phyloP scores from a whole-genome alignment of 2,113 vertebrate species.

The Desmodus rotundus region DNA sequence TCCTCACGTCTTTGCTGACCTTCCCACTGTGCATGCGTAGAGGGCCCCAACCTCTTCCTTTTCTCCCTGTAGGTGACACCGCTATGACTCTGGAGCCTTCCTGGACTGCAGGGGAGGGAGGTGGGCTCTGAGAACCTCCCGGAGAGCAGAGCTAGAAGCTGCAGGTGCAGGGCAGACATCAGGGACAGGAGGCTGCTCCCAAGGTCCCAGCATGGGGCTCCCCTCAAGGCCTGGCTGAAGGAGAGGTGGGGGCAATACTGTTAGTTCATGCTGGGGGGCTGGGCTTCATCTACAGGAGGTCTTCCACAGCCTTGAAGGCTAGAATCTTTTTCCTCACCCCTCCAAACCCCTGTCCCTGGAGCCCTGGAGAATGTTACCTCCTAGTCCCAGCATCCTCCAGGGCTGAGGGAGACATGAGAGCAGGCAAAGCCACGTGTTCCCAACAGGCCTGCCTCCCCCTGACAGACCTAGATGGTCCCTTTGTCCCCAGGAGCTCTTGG shows the following conservation, averaged over 20 bases:
- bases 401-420: neutral
- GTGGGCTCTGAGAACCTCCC: neutral
- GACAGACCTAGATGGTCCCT: neutral
- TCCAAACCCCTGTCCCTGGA: neutral
- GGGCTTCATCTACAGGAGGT: neutral
- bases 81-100: neutral
- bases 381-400: neutral
- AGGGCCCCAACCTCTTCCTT: neutral
- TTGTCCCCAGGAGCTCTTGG: neutral
- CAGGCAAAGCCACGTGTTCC: neutral
- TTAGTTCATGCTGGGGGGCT: neutral
- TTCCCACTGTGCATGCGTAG: neutral
- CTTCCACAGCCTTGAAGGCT: neutral
- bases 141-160: neutral
- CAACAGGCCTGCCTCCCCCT: neutral
- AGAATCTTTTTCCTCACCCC: neutral
- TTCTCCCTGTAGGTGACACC: rapidly evolving
- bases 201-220: neutral
- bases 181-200: neutral
- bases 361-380: neutral
- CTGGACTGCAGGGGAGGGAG: neutral
- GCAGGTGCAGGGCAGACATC: neutral
- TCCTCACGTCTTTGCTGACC: neutral
- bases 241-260: rapidly evolving
- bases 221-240: neutral